phyloP scores from a whole-genome alignment of 2,113 vertebrate genomes.

The Upupa epops region DNA sequence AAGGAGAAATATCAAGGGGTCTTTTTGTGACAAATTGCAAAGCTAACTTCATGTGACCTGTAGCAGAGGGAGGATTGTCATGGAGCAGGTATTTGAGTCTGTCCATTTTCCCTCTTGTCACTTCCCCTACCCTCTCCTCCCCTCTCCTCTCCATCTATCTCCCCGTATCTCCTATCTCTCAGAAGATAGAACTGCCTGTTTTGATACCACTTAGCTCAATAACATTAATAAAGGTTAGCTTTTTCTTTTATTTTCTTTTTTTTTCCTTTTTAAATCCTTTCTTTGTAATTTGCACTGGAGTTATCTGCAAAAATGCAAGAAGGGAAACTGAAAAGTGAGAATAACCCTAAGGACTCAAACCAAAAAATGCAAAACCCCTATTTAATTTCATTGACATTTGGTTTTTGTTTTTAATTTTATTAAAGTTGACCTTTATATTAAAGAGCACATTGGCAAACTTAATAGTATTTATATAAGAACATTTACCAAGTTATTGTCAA shows the following conservation, averaged over 20 bases:
- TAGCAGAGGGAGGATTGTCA: not conserved
- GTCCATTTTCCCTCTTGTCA: not conserved
- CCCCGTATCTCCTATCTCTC: too few relatives aligned
- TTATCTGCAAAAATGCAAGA: not conserved
- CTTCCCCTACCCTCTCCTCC: not conserved
- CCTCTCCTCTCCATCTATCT: not conserved
- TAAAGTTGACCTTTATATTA: not conserved
- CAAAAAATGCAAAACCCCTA: rapidly evolving
- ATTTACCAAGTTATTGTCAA: not conserved
- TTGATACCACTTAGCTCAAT: not conserved
- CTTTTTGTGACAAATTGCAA: not conserved
- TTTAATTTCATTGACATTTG: not conserved
- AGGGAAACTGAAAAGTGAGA: not conserved
- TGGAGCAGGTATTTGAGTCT: not conserved
- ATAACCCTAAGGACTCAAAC: not conserved
- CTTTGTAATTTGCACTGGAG: not conserved
- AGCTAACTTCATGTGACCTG: not conserved
- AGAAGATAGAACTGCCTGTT: not conserved
- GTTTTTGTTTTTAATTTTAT: not conserved
- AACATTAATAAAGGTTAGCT: rapidly evolving
- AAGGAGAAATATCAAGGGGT: not conserved
- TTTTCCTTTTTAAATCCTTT: not conserved
- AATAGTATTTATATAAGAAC: not conserved
- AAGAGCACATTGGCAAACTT: not conserved
- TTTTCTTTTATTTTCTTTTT: not conserved